Conservation (phyloP, 2,797 vertebrate genomes). For the Uromys caudimaculatus region DNA sequence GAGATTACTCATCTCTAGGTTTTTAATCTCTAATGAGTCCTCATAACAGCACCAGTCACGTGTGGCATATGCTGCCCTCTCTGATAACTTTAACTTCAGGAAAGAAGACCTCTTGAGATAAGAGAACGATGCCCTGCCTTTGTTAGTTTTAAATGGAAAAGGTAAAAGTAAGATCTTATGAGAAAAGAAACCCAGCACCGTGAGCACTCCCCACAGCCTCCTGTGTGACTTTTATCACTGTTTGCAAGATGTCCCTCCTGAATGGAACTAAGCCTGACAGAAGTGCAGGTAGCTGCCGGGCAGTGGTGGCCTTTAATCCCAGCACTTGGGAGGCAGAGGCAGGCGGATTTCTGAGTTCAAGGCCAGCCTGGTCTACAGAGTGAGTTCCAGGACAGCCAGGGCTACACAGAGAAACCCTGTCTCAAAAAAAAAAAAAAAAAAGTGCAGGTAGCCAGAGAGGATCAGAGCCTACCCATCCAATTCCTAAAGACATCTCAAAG, state of each 20-base stretch:
- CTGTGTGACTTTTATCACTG: background rate
- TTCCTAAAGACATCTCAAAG: slow-evolving; percentile 27
- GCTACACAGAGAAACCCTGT: no score
- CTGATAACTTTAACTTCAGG: background rate
- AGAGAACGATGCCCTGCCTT: background rate
- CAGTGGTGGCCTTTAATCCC: no score
- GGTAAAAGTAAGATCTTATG: background rate
- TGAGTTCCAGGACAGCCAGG: no score
- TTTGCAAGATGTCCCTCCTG: slow-evolving; percentile 1
- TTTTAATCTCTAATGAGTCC: background rate
- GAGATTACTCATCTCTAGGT: background rate
- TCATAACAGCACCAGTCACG: background rate
- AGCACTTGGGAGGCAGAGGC: no score
- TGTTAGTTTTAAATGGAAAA: slow-evolving; percentile 26
- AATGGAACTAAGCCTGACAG: background rate
- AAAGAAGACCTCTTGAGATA: background rate
- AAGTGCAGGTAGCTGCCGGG: background rate
- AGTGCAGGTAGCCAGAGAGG: background rate
- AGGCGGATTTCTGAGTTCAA: no score
- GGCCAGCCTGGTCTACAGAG: no score
- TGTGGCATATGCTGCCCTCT: no score
- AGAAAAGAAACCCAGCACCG: background rate
- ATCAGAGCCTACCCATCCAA: background rate
- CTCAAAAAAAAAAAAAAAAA: no score
- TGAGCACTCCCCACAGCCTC: no score